A percentile compares a stretch with the other conserved stretches of the same genome.
These are phyloP conservation scores for Acromyrmex charruanus DNA, from an alignment of 1,140 invertebrate species.

Conservation along the genomic window DNA sequence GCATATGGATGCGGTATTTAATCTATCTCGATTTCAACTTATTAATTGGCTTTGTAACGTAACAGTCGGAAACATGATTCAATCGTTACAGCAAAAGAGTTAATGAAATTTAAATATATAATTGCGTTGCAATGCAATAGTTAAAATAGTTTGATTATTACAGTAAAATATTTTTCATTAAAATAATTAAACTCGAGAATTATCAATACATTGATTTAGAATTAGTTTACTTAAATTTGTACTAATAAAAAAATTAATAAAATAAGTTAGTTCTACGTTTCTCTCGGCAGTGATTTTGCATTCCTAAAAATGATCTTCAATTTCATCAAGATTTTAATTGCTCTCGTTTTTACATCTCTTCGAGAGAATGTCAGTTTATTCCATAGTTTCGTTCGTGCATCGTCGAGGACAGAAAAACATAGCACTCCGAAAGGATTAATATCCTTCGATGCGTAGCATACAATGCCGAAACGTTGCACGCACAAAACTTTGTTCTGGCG, in stretches of 20 bases:
- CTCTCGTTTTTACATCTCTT: not conserved
- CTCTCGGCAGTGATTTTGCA: constrained; percentile 8
- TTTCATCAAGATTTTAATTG: not conserved
- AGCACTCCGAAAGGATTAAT: not conserved
- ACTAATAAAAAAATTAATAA: not conserved
- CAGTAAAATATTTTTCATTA: not conserved
- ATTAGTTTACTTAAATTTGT: not conserved
- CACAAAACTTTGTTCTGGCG: constrained; percentile 74
- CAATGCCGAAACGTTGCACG: constrained; percentile 69
- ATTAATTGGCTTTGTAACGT: constrained; percentile 1
- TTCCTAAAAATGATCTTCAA: not conserved
- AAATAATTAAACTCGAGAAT: not conserved
- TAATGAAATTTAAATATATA: not conserved
- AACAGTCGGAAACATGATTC: not conserved
- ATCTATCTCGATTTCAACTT: constrained; percentile 18
- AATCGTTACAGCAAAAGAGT: constrained; percentile 48
- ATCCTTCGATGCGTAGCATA: not conserved
- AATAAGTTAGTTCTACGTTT: not conserved
- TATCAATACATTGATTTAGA: constrained; percentile 6
- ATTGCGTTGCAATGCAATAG: not conserved
- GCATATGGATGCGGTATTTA: constrained; percentile 73
- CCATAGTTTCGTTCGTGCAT: constrained; percentile 79
- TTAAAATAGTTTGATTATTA: not conserved
- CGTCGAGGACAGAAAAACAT: constrained; percentile 29
- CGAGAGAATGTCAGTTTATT: not conserved